phyloP scores from a whole-genome alignment of 1,140 invertebrate genomes.

The Drosophila grimshawi region DNA sequence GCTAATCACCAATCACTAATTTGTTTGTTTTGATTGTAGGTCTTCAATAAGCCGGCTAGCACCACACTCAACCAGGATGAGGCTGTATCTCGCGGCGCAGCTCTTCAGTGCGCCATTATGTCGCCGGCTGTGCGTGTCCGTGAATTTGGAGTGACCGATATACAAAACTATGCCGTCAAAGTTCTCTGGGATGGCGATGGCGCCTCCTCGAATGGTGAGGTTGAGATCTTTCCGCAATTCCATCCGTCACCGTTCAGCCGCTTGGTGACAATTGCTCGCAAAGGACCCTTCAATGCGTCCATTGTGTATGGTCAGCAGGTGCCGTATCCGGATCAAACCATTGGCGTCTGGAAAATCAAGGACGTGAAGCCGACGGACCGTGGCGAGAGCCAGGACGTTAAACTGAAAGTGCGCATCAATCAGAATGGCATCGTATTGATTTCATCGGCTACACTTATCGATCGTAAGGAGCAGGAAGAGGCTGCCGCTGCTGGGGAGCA shows the following conservation, averaged over 20 bases:
- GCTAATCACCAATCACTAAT: no score
- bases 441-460: constrained; percentile 92
- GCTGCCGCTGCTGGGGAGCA: constrained; percentile 83
- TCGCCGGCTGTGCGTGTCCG: constrained; percentile 97
- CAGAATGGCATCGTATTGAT: constrained; percentile 96
- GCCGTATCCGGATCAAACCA: constrained; percentile 90
- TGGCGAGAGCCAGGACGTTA: constrained; percentile 96
- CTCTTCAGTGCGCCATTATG: constrained; percentile 98
- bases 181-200: constrained; percentile 91
- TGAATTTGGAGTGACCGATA: constrained; percentile 97
- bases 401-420: constrained; percentile 97
- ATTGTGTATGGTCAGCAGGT: constrained; percentile 91
- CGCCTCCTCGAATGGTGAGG: constrained; percentile 87
- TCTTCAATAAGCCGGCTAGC: constrained; percentile 94
- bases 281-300: constrained; percentile 93
- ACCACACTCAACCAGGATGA: constrained; percentile 99
- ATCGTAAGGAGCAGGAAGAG: constrained; percentile 90
- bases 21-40: constrained; percentile 56
- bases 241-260: constrained; percentile 97
- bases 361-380: constrained; percentile 94
- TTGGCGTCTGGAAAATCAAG: constrained; percentile 94
- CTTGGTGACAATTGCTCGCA: constrained; percentile 96
- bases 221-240: constrained; percentile 93
- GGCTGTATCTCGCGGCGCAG: constrained; percentile 97
- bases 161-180: constrained; percentile 95